Conservation (phyloP, 2,797 vertebrate genomes). For the Dendrocincla tyrannina region DNA sequence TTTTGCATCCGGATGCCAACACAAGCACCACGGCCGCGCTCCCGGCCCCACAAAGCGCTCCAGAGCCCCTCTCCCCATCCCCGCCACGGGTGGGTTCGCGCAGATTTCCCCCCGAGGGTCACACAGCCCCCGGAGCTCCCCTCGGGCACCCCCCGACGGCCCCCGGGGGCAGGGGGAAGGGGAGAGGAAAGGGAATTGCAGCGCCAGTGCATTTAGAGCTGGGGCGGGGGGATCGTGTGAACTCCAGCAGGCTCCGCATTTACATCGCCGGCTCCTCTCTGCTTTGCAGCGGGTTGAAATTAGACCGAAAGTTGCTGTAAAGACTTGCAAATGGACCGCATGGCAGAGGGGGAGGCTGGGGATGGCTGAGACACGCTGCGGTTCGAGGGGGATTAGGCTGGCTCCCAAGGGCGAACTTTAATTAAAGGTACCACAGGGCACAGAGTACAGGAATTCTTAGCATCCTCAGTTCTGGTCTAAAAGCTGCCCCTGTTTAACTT, state of each 20-base stretch:
- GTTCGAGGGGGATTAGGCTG: slow-evolving; percentile 55
- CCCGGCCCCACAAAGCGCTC: slow-evolving; percentile 77
- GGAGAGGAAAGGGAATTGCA: not conserved
- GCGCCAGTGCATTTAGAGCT: not conserved
- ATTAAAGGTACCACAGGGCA: slow-evolving; percentile 62
- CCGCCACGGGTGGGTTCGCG: not conserved
- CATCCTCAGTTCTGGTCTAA: slow-evolving; percentile 44
- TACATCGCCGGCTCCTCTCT: not conserved
- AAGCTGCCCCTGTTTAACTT: slow-evolving; percentile 52
- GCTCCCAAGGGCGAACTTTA: slow-evolving; percentile 64
- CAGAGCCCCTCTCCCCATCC: not conserved
- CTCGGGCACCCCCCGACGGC: not conserved
- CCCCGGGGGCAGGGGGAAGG: not conserved
- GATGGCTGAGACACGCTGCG: not conserved
- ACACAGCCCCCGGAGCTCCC: not conserved
- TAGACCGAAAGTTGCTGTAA: slow-evolving; percentile 16
- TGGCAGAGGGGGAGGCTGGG: slow-evolving; percentile 19
- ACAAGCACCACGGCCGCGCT: slow-evolving; percentile 84
- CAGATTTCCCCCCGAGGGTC: not conserved
- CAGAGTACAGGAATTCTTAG: slow-evolving; percentile 36
- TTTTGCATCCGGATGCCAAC: slow-evolving; percentile 85
- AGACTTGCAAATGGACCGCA: slow-evolving; percentile 41
- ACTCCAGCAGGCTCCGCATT: not conserved
- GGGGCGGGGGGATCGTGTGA: not conserved
- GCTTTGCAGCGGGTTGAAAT: slow-evolving; percentile 17